These are phyloP conservation scores for Erpetoichthys calabaricus DNA, from an alignment of 2,797 vertebrate genomes.

Conservation along the genomic window DNA sequence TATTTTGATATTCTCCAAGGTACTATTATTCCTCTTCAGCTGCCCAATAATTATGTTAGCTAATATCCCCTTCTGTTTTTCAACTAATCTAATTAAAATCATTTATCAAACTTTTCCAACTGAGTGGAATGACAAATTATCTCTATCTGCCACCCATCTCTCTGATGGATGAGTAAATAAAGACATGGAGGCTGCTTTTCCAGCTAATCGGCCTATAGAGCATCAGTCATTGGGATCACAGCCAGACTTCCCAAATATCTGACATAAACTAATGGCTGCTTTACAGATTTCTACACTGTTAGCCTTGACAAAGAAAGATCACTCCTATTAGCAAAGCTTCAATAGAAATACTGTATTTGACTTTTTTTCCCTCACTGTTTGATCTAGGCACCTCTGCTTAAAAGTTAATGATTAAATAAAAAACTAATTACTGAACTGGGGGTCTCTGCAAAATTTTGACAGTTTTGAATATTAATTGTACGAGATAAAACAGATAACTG, in stretches of 20 bases:
- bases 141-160: conserved; percentile 17
- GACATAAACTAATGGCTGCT: conserved; percentile 29
- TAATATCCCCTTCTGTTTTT: conserved; percentile 19
- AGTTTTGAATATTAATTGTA: too few species aligned
- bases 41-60: conserved; percentile 23
- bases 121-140: conserved; percentile 35
- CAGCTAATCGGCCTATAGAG: conserved; percentile 31
- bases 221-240: conserved; percentile 28
- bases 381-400: too few species aligned
- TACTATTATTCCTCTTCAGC: conserved; percentile 25
- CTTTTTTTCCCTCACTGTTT: too few species aligned
- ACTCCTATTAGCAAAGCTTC: conserved; percentile 18
- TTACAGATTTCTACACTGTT: conserved; percentile 18
- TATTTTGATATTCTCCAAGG: conserved; percentile 15
- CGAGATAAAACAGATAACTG: too few species aligned
- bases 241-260: conserved; percentile 23
- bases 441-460: too few species aligned
- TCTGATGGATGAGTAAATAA: conserved; percentile 38
- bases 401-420: too few species aligned
- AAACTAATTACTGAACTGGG: too few species aligned
- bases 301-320: conserved; percentile 24
- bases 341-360: background rate
- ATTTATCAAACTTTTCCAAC: conserved; percentile 39
- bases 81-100: conserved; percentile 32
- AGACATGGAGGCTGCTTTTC: conserved; percentile 38